Evolutionary conservation across 2,797 vertebrate species (phyloP), one percentile per base, ranked within the genome.

Genomic region (Melanotaenia nigrans): DNA sequence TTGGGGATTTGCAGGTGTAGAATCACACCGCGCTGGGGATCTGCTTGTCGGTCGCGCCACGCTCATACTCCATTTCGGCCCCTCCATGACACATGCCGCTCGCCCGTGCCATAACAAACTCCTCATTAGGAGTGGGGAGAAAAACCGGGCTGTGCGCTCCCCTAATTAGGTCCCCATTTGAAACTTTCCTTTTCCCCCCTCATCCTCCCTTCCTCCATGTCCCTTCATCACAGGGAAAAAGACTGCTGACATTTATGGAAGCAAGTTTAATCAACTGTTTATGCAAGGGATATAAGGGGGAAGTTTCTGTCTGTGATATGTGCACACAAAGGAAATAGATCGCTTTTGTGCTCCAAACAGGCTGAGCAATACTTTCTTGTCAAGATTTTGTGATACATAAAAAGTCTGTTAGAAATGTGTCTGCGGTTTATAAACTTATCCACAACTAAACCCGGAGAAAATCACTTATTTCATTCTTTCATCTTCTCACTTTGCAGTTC

Each of bases 1-100:
- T 94, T 83, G 83, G 90, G 89, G 91, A 91, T 92, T 91, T 90
- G 91, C 93, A 94, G 94, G 93, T 95, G 92, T 81, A 90, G 87
- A 75, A 86, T 86, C 85, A 66, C 82, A 79, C 86, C 28, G 86
- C 32, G 70, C 85, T 47, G 74, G 89, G 89, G 87, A 92, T 88
- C 79, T 33, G 78, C 85, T 78, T 13, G 69, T 65, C 71, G 88
- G 88, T 77, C 74, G 73, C 59, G 14, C 77, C 35, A 12, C n/a
- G 38, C 71, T 79, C 64, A 62, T 38, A 64, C 82, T 73, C 79
- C 77, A 75, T 80, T 84, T 25, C 77, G 87, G 86, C 86, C 87
- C 83, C 75, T 22, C 76, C 38, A 76, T 88, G 92, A 92, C 89
- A 89, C 84, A 68, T 69, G 65, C 83, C 59, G 75, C 80, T 85